Conservation (phyloP, 1,140 invertebrate species). For the Streblospio benedicti region DNA sequence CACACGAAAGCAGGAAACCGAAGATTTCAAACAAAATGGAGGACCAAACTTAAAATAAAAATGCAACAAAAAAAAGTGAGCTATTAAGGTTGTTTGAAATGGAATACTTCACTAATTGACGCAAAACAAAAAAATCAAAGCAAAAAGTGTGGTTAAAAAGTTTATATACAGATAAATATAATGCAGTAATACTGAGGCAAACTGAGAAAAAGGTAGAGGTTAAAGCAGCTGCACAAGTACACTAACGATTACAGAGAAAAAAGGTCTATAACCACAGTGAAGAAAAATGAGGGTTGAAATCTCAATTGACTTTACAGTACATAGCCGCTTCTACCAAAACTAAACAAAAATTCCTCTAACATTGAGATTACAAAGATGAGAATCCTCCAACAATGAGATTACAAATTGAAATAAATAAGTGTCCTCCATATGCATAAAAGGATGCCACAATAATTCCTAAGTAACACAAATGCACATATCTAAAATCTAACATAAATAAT, state of each 20-base stretch:
- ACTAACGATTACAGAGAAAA: neutral
- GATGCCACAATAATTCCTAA: neutral
- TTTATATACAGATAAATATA: too few species aligned
- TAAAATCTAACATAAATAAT: constrained; percentile 7
- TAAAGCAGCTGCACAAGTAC: neutral
- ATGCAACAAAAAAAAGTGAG: too few species aligned
- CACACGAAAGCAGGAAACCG: too few species aligned
- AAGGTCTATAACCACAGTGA: neutral
- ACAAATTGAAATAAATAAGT: neutral
- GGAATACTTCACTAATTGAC: too few species aligned
- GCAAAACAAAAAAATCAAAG: too few species aligned
- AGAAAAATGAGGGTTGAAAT: neutral
- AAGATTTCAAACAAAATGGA: too few species aligned
- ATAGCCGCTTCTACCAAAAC: too few species aligned
- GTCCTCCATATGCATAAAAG: neutral
- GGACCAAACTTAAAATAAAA: too few species aligned
- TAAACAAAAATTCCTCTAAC: too few species aligned
- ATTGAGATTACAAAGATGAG: neutral
- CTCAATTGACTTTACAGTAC: neutral
- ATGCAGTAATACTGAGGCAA: too few species aligned
- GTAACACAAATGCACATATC: neutral
- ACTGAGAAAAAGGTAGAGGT: neutral
- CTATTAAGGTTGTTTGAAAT: too few species aligned
- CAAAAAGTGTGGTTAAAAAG: too few species aligned
- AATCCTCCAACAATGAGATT: neutral